phyloP scores from a whole-genome alignment of 2,113 vertebrate genomes.

The Protobothrops mucrosquamatus region DNA sequence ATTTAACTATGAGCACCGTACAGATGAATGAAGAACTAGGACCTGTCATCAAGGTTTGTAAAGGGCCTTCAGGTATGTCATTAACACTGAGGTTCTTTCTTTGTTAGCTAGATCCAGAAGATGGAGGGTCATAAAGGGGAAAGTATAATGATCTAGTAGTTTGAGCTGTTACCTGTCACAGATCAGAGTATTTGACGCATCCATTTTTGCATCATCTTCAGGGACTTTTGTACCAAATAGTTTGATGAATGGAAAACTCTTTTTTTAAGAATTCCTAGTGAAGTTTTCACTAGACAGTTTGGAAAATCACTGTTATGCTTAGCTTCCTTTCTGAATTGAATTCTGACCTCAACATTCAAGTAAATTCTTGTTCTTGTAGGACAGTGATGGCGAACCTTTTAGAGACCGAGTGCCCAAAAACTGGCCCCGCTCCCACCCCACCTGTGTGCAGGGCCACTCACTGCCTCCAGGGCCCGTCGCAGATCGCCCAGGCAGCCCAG shows the following conservation, averaged over 20 bases:
- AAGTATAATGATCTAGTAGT: slow-evolving; percentile 3
- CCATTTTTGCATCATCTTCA: slow-evolving; percentile 3
- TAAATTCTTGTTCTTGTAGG: neutral
- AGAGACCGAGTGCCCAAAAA: too few relatives aligned
- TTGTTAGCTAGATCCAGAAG: neutral
- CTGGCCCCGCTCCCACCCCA: too few relatives aligned
- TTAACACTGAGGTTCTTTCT: neutral
- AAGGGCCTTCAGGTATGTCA: neutral
- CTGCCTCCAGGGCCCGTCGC: too few relatives aligned
- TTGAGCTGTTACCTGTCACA: neutral
- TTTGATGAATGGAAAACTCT: neutral
- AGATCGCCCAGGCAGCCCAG: too few relatives aligned
- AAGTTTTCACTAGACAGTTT: neutral
- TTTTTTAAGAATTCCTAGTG: neutral
- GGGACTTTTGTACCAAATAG: neutral
- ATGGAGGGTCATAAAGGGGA: neutral
- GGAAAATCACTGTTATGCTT: neutral
- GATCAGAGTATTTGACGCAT: neutral
- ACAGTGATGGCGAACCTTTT: too few relatives aligned
- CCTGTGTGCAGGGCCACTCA: too few relatives aligned
- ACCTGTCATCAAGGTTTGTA: neutral
- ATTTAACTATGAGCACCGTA: neutral
- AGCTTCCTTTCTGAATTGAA: neutral
- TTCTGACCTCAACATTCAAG: neutral
- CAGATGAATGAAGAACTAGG: neutral